Percentiles rank a stretch among this genome's conserved stretches.
Evolutionary conservation across 1,140 invertebrate species (phyloP).

Genomic region (Drosophila sp.): DNA sequence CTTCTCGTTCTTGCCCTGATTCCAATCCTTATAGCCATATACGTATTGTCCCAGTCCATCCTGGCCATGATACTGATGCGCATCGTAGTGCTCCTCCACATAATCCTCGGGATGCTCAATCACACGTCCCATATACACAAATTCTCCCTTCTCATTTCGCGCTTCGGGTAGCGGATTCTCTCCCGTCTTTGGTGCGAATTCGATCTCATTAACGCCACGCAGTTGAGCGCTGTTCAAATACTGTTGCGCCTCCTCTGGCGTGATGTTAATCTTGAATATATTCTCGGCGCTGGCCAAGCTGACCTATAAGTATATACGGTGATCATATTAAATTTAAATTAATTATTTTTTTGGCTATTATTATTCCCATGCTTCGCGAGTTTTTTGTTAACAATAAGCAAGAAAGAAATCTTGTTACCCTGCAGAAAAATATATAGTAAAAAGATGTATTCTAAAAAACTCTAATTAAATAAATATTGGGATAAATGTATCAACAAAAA

Average conservation of each 20-base stretch:
- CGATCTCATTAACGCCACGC: constrained; percentile 80
- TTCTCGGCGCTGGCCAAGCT: constrained; percentile 71
- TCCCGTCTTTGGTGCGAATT: constrained; percentile 85
- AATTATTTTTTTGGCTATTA: neutral
- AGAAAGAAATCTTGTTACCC: neutral
- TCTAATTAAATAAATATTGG: no score
- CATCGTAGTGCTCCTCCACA: constrained; percentile 88
- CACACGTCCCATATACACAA: constrained; percentile 86
- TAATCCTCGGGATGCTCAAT: constrained; percentile 88
- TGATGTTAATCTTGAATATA: constrained; percentile 86
- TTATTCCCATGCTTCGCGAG: constrained; percentile 30
- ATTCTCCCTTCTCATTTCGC: constrained; percentile 85
- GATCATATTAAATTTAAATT: constrained; percentile 13
- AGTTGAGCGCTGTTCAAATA: constrained; percentile 84
- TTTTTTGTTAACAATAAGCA: neutral
- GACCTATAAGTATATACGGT: constrained; percentile 43
- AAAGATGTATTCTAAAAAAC: no score
- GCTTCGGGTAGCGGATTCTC: constrained; percentile 85
- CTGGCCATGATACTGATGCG: constrained; percentile 88
- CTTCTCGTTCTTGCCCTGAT: constrained; percentile 87
- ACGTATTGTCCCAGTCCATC: constrained; percentile 87
- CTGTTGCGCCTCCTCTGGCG: constrained; percentile 87
- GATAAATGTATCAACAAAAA: no score
- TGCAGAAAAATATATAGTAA: no score
- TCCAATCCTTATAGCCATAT: constrained; percentile 88